These are phyloP conservation scores for Cantharis flavilabris DNA, from an alignment of 2,888 invertebrate genomes.

Conservation along the genomic window DNA sequence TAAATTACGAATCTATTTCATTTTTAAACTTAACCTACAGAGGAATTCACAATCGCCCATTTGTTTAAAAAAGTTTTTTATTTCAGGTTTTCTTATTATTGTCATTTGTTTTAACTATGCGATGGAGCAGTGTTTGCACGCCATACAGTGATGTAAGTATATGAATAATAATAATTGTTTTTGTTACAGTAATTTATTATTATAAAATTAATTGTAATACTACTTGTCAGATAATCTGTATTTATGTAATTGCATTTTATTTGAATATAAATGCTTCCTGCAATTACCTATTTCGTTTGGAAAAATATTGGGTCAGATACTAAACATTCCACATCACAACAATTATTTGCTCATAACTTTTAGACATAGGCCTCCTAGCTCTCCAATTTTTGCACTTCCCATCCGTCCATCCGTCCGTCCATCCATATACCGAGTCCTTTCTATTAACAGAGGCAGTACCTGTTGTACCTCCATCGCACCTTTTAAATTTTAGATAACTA, in stretches of 20 bases:
- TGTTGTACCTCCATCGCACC: no score
- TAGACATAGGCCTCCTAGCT: no score
- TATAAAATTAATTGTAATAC: background rate
- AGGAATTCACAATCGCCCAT: background rate
- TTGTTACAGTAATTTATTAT: background rate
- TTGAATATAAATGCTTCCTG: background rate
- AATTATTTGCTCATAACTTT: no score
- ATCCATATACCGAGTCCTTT: no score
- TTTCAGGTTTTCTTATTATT: conserved; percentile 34
- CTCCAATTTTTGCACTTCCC: no score
- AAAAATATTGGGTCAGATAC: background rate
- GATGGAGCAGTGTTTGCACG: conserved; percentile 32
- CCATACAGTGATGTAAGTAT: conserved; percentile 36
- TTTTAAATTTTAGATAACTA: no score
- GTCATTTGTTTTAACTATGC: conserved; percentile 30
- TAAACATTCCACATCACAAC: background rate
- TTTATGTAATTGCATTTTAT: background rate
- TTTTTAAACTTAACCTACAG: background rate
- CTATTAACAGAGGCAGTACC: no score
- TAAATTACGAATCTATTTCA: background rate
- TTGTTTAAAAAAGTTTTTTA: background rate
- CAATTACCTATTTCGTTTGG: background rate
- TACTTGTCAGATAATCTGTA: background rate
- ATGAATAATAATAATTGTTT: background rate
- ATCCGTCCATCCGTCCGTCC: no score